Evolutionary conservation across 2,888 invertebrate genomes (phyloP).

Genomic region (Steinernema hermaphroditum): DNA sequence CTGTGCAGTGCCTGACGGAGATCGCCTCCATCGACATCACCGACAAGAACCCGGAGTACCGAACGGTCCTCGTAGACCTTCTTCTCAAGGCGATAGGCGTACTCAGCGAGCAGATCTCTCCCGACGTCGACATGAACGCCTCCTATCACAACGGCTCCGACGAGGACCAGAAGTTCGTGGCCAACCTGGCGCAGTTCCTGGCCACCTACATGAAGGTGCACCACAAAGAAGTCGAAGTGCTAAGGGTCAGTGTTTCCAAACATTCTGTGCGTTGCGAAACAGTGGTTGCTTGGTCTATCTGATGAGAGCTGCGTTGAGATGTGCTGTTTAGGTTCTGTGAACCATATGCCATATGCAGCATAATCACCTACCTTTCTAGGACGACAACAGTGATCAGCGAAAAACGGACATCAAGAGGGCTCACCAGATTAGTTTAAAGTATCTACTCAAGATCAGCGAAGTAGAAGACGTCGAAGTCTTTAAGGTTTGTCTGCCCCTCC

Average conservation of each 20-base stretch:
- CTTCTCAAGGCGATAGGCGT: slow-evolving; percentile 70
- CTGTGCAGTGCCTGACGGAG: slow-evolving; percentile 95
- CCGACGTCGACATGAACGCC: slow-evolving; percentile 84
- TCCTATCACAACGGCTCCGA: slow-evolving; percentile 91
- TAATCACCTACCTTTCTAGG: background rate
- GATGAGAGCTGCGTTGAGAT: background rate
- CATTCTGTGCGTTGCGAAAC: background rate
- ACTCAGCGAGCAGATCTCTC: slow-evolving; percentile 41
- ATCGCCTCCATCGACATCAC: slow-evolving; percentile 73
- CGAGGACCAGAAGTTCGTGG: slow-evolving; percentile 97
- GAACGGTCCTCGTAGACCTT: slow-evolving; percentile 85
- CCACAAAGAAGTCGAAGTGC: slow-evolving; percentile 71
- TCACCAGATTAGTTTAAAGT: slow-evolving; percentile 66
- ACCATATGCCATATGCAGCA: background rate
- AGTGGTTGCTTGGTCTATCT: background rate
- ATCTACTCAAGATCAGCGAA: slow-evolving; percentile 76
- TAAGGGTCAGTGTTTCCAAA: slow-evolving; percentile 27
- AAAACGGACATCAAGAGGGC: slow-evolving; percentile 39
- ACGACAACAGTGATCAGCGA: background rate
- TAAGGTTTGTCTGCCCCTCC: slow-evolving; percentile 71
- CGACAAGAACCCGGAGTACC: slow-evolving; percentile 75
- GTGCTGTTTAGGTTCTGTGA: slow-evolving; percentile 8
- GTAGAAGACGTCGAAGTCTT: slow-evolving; percentile 99
- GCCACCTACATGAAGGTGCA: slow-evolving; percentile 96
- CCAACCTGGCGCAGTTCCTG: slow-evolving; percentile 93